Conservation (phyloP, 2,888 invertebrate genomes). For the Stramonita haemastoma region DNA sequence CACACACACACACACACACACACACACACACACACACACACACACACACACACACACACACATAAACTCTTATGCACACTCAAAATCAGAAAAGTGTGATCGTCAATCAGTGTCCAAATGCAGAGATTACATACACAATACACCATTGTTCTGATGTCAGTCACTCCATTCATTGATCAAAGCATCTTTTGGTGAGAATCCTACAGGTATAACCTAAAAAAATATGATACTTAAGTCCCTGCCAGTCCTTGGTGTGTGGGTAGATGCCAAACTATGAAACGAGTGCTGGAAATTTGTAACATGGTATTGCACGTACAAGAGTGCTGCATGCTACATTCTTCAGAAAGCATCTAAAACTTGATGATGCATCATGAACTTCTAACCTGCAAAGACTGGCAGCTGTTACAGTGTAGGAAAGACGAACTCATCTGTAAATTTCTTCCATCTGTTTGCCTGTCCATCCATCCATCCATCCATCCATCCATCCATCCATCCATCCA, state of each 20-base stretch:
- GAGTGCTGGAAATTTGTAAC: neutral
- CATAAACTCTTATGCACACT: neutral
- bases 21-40: conserved; percentile 11
- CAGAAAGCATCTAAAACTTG: no score
- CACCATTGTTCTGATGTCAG: no score
- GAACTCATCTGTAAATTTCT: neutral
- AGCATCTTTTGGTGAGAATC: neutral
- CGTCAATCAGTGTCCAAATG: neutral
- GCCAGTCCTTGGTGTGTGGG: neutral
- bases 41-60: neutral
- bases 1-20: neutral
- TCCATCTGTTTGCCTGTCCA: neutral
- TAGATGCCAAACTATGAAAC: neutral
- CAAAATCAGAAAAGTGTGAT: neutral
- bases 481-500: conserved; percentile 1
- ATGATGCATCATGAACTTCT: no score
- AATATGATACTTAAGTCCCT: neutral
- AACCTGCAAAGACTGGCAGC: no score
- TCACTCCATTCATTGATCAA: neutral
- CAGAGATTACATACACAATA: no score
- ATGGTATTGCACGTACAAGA: neutral
- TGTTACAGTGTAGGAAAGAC: neutral
- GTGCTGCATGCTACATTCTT: neutral
- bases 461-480: neutral
- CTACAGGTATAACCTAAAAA: neutral